phyloP scores from a whole-genome alignment of 2,797 vertebrate genomes.

The Sebastes oblongus region DNA sequence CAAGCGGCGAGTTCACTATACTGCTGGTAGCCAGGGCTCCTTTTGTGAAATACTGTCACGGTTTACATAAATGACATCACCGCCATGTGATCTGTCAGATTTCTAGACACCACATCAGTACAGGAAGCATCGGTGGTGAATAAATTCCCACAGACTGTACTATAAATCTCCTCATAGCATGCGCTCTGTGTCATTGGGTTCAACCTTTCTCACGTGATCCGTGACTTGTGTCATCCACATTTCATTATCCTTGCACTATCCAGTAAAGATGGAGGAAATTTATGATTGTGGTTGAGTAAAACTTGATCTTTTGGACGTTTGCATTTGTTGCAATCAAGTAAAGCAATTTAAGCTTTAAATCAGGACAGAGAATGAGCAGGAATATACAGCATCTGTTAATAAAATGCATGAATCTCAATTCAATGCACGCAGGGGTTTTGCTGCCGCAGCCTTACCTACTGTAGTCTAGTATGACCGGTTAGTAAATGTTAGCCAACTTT shows the following conservation, averaged over 20 bases:
- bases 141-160: background rate
- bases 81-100: background rate
- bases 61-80: constrained; percentile 30
- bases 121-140: background rate
- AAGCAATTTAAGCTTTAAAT: background rate
- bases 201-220: background rate
- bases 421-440: background rate
- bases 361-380: background rate
- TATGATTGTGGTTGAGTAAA: background rate
- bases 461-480: background rate
- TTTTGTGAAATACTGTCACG: constrained; percentile 15
- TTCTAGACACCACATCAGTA: background rate
- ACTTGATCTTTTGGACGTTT: background rate
- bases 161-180: background rate
- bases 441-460: background rate
- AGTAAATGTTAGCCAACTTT: background rate
- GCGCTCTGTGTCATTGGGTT: background rate
- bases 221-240: background rate
- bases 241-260: background rate
- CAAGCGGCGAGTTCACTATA: constrained; percentile 21
- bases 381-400: background rate
- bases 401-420: background rate
- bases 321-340: background rate
- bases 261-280: background rate
- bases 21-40: background rate